Conservation (phyloP, 2,797 vertebrate genomes). For the Sebastes nivosus region DNA sequence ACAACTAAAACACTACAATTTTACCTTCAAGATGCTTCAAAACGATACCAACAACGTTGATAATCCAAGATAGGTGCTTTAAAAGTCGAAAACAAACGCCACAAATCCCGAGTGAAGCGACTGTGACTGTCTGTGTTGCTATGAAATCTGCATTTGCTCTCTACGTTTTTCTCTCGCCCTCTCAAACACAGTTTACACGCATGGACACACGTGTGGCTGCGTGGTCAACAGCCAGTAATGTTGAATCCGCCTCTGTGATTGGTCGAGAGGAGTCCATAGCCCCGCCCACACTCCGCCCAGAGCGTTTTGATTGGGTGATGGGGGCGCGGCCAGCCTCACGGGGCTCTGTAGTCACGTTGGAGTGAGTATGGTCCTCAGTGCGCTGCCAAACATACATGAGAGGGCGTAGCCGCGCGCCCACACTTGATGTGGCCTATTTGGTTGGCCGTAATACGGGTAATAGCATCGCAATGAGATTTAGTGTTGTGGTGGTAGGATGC, state of each 20-base stretch:
- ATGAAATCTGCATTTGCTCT: neutral
- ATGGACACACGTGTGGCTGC: constrained; percentile 73
- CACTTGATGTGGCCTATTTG: too few relatives aligned
- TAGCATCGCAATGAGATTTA: too few relatives aligned
- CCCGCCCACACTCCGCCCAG: neutral
- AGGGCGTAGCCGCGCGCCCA: constrained; percentile 12
- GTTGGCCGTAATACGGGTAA: too few relatives aligned
- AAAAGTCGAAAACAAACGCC: neutral
- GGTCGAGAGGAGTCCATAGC: neutral
- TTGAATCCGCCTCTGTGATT: constrained; percentile 42
- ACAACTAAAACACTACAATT: neutral
- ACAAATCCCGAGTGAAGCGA: neutral
- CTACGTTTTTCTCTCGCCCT: constrained; percentile 20
- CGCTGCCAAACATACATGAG: too few relatives aligned
- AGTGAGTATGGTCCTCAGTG: neutral
- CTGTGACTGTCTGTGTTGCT: neutral
- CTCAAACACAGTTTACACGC: constrained; percentile 70
- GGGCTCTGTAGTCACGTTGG: constrained; percentile 74
- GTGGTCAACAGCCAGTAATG: constrained; percentile 13
- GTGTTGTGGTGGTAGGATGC: rapidly evolving
- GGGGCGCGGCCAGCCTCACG: constrained; percentile 31
- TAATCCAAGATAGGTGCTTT: neutral
- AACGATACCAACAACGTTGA: too few relatives aligned
- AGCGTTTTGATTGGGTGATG: constrained; percentile 50
- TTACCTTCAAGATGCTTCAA: constrained; percentile 39